Evolutionary conservation across 2,797 vertebrate species (phyloP).

Genomic region (Tauraco hartlaubi): DNA sequence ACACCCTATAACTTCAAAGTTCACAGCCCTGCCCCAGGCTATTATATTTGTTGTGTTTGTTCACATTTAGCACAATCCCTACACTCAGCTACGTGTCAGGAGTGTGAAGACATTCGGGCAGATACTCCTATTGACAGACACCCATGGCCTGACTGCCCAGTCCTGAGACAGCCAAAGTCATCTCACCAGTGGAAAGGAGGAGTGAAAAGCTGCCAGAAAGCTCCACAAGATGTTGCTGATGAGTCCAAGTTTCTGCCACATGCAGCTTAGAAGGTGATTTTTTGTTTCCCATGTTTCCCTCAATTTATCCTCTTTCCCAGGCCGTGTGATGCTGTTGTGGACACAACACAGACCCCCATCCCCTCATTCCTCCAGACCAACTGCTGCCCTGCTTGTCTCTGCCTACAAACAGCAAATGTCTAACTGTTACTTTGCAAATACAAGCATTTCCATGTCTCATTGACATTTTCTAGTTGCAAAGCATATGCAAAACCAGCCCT

Average conservation of each 20-base stretch:
- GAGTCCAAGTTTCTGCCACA: not conserved
- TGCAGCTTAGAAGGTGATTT: not conserved
- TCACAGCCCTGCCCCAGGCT: not conserved
- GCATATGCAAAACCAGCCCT: not conserved
- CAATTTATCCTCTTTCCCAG: accelerated
- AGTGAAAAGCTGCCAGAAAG: not conserved
- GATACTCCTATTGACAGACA: not conserved
- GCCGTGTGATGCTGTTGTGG: accelerated
- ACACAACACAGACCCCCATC: not conserved
- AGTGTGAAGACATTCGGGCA: not conserved
- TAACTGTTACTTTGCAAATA: not conserved
- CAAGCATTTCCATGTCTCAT: not conserved
- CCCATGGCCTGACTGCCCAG: not conserved
- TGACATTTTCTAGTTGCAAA: not conserved
- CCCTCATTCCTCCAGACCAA: not conserved
- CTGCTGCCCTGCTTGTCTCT: not conserved
- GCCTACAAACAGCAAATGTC: not conserved
- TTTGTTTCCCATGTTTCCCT: not conserved
- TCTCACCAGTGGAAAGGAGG: not conserved
- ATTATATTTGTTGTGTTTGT: not conserved
- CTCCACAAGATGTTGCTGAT: not conserved
- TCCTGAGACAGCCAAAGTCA: not conserved
- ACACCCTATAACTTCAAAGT: not conserved
- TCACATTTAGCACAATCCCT: not conserved
- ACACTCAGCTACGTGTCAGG: not conserved